Base-by-base conservation (phyloP, 23 tunicate species). In the Botrylloides violaceus region DNA sequence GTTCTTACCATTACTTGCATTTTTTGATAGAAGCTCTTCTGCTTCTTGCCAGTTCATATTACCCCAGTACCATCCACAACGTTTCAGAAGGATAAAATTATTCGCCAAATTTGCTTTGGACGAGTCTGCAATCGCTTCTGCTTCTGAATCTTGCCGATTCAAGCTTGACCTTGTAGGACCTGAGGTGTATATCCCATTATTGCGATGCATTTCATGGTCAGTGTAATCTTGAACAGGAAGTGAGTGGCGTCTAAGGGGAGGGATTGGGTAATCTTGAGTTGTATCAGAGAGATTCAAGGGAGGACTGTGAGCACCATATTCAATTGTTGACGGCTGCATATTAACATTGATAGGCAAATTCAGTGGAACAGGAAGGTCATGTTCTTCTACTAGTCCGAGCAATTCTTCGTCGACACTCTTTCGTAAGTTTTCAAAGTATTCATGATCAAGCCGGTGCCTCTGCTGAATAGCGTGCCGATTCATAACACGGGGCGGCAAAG, bases 11-110 rank as follows among this genome's bases (percentile, higher is more conserved):
- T 82, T 82, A 34, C 56, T 84, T 35, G 66, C 73, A 19, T 59
- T 75, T 25, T 75, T 71, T 24, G 58, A 20, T 3, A 90, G 81
- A 84, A 90, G 66, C 6, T 72, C 25, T 75, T 90, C 97, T 0
- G 97, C 97, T 50, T 90, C 97, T 79, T 90, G 79, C 97, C 97
- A 90, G 3, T 81, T 55, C 85, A 90, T 79, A 39, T 90, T 71
- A 5, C 92, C 90, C 97, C 97, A 90, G 58, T 90, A 90, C 97
- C 97, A 90, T 19, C 86, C 90, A 74, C 86, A 79, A 27, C 31
- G 47, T 63, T 90, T 90, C 15, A 90, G 59, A 6, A 49, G 29
- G 12, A 65, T 70, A 56, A 90, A 60, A 63, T 83, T 90, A 26
- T 79, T 36, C 7, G 77, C 66, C 23, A 83, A 79, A 21, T 77